Evolutionary conservation across 2,888 invertebrate genomes (phyloP), one percentile per base, ranked within the genome.

Genomic region (Villa cingulata): DNA sequence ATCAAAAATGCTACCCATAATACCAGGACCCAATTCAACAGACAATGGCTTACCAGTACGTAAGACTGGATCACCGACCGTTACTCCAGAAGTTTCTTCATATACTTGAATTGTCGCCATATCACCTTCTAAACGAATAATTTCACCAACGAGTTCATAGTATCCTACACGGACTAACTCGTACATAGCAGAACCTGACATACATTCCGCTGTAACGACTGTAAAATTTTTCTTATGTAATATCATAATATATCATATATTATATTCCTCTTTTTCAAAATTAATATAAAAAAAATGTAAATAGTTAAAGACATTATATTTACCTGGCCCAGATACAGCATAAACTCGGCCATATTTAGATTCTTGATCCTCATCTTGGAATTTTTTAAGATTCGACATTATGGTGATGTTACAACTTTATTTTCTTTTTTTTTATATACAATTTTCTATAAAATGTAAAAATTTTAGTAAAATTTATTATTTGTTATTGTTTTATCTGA

Each of bases 181-280:
- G 83, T 97, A 98, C 96, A 98, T 98, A 78, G 97, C 97, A 27
- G 97, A 89, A 53, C 98, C 98, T 51, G 95, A 83, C 98, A 99
- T 99, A 69, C 87, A 86, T 71, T 98, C 94, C 55, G 98, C 98
- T 52, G 95, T 97, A 43, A 99, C 98, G 72, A 99, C 98, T 96
- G 66, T 50, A 68, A 32, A 36, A n/a, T n/a, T n/a, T n/a, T n/a
- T n/a, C n/a, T n/a, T n/a, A n/a, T n/a, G n/a, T n/a, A 42, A 41
- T 41, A 34, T 51, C 45, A 32, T 3, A 32, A 32, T 12, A 5
- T 32, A 12, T 12, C 7, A 9, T 12, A 32, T 12, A 32, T 32
- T 12, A 5, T 12, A 32, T 12, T 27, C 2, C 10, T 27, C 27
- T 9, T 27, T 27, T 27, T 27, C 27, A 27, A 9, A 10, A 9